Evolutionary conservation across 2,113 vertebrate genomes (phyloP).

Genomic region (Scomber japonicus): DNA sequence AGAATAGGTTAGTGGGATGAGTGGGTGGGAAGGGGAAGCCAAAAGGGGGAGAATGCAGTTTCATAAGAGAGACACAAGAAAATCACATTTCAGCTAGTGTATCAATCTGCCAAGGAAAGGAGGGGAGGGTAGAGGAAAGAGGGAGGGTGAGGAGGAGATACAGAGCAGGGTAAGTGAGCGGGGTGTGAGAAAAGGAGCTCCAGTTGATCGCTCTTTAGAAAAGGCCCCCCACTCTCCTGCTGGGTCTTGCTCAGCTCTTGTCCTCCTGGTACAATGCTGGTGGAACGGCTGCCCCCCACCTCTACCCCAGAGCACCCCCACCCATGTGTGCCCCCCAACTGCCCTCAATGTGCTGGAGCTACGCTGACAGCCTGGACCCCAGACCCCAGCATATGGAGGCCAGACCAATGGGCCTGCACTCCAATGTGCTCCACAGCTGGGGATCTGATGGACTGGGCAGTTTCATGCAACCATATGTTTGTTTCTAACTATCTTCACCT

Average conservation of each 20-base stretch:
- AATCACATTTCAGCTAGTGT: constrained; percentile 81
- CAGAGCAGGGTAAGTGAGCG: constrained; percentile 61
- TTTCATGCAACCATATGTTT: constrained; percentile 51
- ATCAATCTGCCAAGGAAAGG: constrained; percentile 79
- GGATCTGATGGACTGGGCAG: constrained; percentile 64
- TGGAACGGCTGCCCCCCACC: constrained; percentile 52
- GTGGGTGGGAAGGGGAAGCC: constrained; percentile 52
- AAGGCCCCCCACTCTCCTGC: constrained; percentile 82
- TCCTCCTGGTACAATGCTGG: constrained; percentile 81
- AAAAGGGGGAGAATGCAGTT: constrained; percentile 44
- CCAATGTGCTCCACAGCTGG: constrained; percentile 79
- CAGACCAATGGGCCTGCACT: constrained; percentile 72
- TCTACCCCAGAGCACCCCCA: constrained; percentile 42
- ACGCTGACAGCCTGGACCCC: constrained; percentile 78
- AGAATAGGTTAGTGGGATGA: constrained; percentile 73
- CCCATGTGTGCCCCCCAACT: constrained; percentile 67
- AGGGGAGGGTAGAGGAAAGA: constrained; percentile 19
- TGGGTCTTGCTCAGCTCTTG: constrained; percentile 82
- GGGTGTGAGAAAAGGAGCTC: constrained; percentile 85
- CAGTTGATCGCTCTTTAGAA: constrained; percentile 83
- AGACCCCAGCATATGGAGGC: constrained; percentile 83
- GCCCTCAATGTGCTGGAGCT: constrained; percentile 78
- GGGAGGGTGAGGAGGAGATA: constrained; percentile 47
- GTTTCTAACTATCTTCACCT: not conserved
- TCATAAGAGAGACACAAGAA: constrained; percentile 76